Evolutionary conservation across 2,113 vertebrate genomes (phyloP).

Genomic region (Neomonachus schauinslandi): DNA sequence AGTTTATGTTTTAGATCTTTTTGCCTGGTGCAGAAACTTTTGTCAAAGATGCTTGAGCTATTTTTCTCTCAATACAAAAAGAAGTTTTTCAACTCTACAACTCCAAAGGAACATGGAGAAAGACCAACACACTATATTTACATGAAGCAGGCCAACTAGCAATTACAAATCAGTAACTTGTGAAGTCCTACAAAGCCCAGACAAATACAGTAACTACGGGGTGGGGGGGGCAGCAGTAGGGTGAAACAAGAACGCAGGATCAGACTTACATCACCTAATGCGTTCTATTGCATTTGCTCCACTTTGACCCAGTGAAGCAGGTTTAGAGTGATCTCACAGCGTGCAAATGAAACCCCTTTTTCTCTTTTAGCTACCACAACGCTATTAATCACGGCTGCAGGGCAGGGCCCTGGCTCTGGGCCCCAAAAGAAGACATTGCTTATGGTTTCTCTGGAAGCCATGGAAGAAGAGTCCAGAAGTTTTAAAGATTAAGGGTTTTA

Average conservation of each 20-base stretch:
- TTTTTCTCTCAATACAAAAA: slow-evolving; percentile 26
- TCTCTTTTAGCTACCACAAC: slow-evolving; percentile 60
- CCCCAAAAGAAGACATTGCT: accelerated
- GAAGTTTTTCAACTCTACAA: slow-evolving; percentile 78
- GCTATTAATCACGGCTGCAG: background rate
- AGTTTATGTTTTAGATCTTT: background rate
- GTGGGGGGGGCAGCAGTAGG: slow-evolving; percentile 56
- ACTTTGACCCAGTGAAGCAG: background rate
- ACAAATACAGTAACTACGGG: slow-evolving; percentile 46
- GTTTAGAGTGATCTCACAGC: background rate
- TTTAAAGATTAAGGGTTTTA: background rate
- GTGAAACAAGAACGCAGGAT: slow-evolving; percentile 10
- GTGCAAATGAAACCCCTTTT: slow-evolving; percentile 23
- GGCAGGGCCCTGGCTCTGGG: background rate
- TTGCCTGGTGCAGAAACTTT: slow-evolving; percentile 57
- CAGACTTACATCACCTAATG: background rate
- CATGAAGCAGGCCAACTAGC: background rate
- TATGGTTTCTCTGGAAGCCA: background rate
- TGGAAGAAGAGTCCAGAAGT: background rate
- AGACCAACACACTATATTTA: slow-evolving; percentile 42
- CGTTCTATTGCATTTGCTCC: background rate
- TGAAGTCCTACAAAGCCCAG: slow-evolving; percentile 53
- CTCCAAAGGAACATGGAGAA: slow-evolving; percentile 61
- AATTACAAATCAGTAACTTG: background rate
- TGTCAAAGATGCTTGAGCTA: slow-evolving; percentile 65